phyloP scores from a whole-genome alignment of 2,888 invertebrate genomes.

The Caenorhabditis sp. region DNA sequence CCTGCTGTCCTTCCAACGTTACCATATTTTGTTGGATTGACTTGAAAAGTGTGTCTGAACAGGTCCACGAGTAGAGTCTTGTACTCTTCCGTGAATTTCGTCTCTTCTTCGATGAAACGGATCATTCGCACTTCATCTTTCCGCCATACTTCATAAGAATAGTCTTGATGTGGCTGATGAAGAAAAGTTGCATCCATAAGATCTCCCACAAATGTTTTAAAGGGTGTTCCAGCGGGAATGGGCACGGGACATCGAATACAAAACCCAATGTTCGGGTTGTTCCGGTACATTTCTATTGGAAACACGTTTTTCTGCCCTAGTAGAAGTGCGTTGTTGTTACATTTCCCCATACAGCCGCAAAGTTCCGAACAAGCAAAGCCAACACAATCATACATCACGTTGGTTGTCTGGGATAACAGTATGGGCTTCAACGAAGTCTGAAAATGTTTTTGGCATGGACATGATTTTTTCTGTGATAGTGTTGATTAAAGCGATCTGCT shows the following conservation, averaged over 20 bases:
- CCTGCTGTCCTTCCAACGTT: conserved; percentile 33
- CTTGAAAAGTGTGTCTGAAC: not conserved
- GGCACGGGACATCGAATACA: conserved; percentile 2
- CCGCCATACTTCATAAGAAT: not conserved
- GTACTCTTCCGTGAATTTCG: not conserved
- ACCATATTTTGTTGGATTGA: conserved; percentile 35
- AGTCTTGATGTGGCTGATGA: not conserved
- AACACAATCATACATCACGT: not conserved
- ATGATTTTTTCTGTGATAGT: too few relatives aligned
- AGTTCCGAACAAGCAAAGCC: conserved; percentile 31
- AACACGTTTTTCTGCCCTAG: conserved; percentile 5
- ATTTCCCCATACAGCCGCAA: conserved; percentile 41
- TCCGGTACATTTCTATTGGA: conserved; percentile 27
- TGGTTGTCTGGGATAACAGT: not conserved
- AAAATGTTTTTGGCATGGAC: conserved; percentile 17
- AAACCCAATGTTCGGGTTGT: conserved; percentile 20
- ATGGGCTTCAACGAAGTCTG: conserved; percentile 39
- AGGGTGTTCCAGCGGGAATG: conserved; percentile 35
- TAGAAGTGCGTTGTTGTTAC: conserved; percentile 30
- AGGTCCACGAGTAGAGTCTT: not conserved
- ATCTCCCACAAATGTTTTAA: conserved; percentile 40
- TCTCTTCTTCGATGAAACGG: not conserved
- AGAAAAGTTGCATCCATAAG: not conserved
- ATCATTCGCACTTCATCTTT: not conserved
- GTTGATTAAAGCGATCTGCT: too few relatives aligned